Percentiles rank a stretch among this genome's conserved stretches.
These are phyloP conservation scores for Hephaestus fuliginosus DNA, from an alignment of 2,797 vertebrate species.

Conservation along the genomic window DNA sequence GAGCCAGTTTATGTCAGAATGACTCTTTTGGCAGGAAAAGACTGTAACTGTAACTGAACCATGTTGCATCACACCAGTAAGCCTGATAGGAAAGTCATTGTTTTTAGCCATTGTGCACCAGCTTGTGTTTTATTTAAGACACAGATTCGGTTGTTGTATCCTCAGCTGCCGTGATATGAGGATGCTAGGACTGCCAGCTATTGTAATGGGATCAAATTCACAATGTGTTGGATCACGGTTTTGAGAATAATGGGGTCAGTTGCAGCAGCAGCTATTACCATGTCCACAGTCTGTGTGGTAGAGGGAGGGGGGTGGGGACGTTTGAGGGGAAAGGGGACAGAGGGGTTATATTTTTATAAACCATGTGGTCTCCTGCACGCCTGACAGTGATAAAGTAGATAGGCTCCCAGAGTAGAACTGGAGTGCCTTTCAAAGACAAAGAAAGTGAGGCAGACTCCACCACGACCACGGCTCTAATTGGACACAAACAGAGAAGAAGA, in stretches of 20 bases:
- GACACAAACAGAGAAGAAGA: conserved; percentile 8
- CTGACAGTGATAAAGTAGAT: conserved; percentile 64
- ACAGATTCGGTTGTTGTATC: background rate
- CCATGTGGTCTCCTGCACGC: conserved; percentile 65
- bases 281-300: conserved; percentile 28
- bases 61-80: background rate
- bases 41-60: conserved; percentile 18
- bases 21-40: background rate
- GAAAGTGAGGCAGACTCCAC: conserved; percentile 18
- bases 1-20: conserved; percentile 25
- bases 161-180: background rate
- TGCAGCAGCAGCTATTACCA: conserved; percentile 42
- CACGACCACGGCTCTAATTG: background rate
- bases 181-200: too few species aligned
- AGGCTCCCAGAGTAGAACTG: conserved; percentile 34
- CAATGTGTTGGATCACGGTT: conserved; percentile 26
- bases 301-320: conserved; percentile 38
- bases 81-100: background rate
- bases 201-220: conserved; percentile 12
- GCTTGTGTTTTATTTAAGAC: background rate
- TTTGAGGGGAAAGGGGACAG: conserved; percentile 53
- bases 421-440: conserved; percentile 17
- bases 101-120: background rate
- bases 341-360: conserved; percentile 76
- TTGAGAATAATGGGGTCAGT: conserved; percentile 53